Base-by-base conservation (phyloP, 2,888 invertebrate genomes). In the Hedya salicella region DNA sequence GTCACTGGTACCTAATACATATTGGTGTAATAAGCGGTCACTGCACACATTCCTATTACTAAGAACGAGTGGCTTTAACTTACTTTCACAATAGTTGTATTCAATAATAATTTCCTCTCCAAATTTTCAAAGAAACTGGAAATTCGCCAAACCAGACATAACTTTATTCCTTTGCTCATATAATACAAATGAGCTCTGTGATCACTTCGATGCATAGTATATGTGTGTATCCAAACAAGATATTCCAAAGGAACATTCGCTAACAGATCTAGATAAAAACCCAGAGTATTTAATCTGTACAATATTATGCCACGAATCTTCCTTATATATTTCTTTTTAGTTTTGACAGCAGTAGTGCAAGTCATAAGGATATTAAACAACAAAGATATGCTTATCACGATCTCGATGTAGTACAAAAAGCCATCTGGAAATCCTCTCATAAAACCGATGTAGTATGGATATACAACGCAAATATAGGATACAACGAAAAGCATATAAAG, bases 81-180 rank as follows among this genome's bases (percentile, higher is more conserved):
- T 70, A 91, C 91, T 86, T 91, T 91, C 1, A 91, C 78, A 16
- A 87, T 40, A 17, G 91, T 78, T 0, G 88, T 79, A 73, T 91
- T 91, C n/a, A 87, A 63, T 16, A 91, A 68, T 30, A 92, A 73
- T 69, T 86, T 87, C 56, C 82, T 80, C 75, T 93, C 91, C 44
- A 91, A 77, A 46, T 86, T 84, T 68, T 89, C 86, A 69, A 93
- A 92, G 66, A 93, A 91, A 64, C 78, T 86, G 0, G 88, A 87
- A 40, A 93, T 70, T 69, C 93, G 85, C 88, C 93, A 93, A 17
- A 93, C 83, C 44, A 93, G 85, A 70, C 93, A 85, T 5, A 93
- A 79, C 68, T 93, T 91, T 16, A 91, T 87, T n/a, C 93, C 88
- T 81, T 93, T 93, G 67, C 93, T 88, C 44, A 93, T 74, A 74